Evolutionary conservation across 1,140 invertebrate genomes (phyloP).

Genomic region (Penaeus japonicus): DNA sequence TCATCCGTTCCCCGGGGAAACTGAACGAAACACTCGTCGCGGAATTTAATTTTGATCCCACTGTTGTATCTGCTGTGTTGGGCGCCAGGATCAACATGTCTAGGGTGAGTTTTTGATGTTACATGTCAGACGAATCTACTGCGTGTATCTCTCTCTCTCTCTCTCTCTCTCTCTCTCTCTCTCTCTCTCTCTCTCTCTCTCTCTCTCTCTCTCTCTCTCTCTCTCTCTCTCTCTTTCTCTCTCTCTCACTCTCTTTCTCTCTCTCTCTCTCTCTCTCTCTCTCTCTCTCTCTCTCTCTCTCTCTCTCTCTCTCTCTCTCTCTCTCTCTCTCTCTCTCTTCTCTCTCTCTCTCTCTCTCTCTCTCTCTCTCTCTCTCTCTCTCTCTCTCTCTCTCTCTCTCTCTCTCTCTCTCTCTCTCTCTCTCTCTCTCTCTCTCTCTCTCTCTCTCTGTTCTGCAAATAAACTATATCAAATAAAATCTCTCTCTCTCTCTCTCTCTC

Average conservation of each 20-base stretch:
- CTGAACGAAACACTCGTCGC: neutral
- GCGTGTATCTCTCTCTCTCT: neutral
- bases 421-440: neutral
- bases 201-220: neutral
- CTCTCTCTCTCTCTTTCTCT: neutral
- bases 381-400: neutral
- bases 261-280: neutral
- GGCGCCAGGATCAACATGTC: conserved; percentile 29
- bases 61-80: conserved; percentile 20
- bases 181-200: neutral
- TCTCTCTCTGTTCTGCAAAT: neutral
- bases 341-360: too few species aligned
- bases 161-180: neutral
- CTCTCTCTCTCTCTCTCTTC: neutral
- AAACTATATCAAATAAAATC: neutral
- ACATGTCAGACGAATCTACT: neutral
- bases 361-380: neutral
- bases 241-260: neutral
- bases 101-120: neutral
- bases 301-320: conserved; percentile 19
- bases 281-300: neutral
- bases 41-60: neutral
- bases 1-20: conserved; percentile 3
- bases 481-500: neutral
- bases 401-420: neutral